phyloP scores from a whole-genome alignment of 2,113 vertebrate genomes.

The Pica pica region DNA sequence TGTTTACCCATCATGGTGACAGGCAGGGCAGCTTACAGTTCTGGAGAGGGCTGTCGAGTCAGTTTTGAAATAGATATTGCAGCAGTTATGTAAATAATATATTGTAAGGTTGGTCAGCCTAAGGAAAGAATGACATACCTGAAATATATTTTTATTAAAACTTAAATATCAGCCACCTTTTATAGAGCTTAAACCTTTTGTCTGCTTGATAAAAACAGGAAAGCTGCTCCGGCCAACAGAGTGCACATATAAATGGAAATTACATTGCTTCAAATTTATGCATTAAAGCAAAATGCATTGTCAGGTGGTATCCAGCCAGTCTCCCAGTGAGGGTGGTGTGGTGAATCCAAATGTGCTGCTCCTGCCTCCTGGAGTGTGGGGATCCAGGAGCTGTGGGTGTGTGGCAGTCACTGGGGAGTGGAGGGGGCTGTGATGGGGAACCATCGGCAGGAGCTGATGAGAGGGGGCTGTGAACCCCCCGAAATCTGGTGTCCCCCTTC shows the following conservation, averaged over 20 bases:
- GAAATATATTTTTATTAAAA: slow-evolving; percentile 50
- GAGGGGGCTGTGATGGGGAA: neutral
- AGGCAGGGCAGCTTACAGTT: slow-evolving; percentile 64
- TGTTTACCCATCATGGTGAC: slow-evolving; percentile 65
- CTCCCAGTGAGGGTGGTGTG: neutral
- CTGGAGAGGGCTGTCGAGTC: slow-evolving; percentile 51
- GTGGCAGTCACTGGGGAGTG: rapidly evolving
- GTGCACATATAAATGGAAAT: neutral
- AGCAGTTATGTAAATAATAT: slow-evolving; percentile 61
- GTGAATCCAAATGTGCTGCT: neutral
- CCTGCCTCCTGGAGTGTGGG: rapidly evolving
- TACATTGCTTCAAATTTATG: neutral
- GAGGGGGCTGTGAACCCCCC: neutral
- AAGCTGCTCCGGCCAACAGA: neutral
- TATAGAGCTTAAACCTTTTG: slow-evolving; percentile 29
- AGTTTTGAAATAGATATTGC: slow-evolving; percentile 55
- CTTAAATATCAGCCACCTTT: slow-evolving; percentile 14
- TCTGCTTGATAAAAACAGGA: neutral
- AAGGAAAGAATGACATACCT: neutral
- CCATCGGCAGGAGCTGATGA: rapidly evolving
- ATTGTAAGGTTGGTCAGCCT: slow-evolving; percentile 19
- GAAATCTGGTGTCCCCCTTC: neutral
- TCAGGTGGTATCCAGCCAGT: neutral
- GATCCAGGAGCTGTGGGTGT: neutral
- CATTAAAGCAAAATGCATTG: neutral